A percentile compares a stretch with the other conserved stretches of the same genome.
Conservation (phyloP, 37 sponge, comb jelly and placozoan species). For the Diacarnus erythraeanus region DNA sequence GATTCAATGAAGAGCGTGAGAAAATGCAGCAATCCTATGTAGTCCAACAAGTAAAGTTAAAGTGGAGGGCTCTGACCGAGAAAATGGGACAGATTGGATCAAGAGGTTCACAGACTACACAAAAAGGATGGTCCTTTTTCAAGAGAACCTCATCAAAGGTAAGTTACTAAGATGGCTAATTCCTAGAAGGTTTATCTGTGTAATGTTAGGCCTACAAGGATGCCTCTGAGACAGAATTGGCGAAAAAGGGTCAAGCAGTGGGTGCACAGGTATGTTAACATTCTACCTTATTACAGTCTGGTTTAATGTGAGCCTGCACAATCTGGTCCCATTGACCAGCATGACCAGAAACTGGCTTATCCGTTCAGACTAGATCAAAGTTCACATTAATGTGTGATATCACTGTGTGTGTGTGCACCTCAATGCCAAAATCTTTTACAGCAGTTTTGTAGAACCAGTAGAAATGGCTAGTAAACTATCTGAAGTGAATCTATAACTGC, state of each 20-base stretch:
- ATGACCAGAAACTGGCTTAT: too few species aligned
- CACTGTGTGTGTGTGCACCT: too few species aligned
- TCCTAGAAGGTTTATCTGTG: not conserved
- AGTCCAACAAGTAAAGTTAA: conserved; percentile 23
- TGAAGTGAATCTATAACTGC: too few species aligned
- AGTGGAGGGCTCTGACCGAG: conserved; percentile 1
- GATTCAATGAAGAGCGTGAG: conserved; percentile 61
- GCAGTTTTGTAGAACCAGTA: not conserved
- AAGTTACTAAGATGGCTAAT: not conserved
- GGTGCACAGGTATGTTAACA: conserved; percentile 35
- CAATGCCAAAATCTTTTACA: not conserved
- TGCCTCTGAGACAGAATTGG: conserved; percentile 50
- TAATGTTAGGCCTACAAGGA: conserved; percentile 26
- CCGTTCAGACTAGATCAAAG: too few species aligned
- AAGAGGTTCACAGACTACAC: conserved; percentile 1
- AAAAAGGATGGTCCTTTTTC: conserved; percentile 8
- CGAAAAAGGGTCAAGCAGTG: conserved; percentile 42
- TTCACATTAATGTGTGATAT: too few species aligned
- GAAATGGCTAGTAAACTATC: too few species aligned
- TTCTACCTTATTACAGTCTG: too few species aligned
- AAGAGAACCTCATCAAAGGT: conserved; percentile 26
- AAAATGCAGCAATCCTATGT: conserved; percentile 49
- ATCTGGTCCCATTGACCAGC: too few species aligned
- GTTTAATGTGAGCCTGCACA: too few species aligned
- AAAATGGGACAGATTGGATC: not conserved